Conservation (phyloP, 1,140 invertebrate genomes). For the Zaprionus taronus region DNA sequence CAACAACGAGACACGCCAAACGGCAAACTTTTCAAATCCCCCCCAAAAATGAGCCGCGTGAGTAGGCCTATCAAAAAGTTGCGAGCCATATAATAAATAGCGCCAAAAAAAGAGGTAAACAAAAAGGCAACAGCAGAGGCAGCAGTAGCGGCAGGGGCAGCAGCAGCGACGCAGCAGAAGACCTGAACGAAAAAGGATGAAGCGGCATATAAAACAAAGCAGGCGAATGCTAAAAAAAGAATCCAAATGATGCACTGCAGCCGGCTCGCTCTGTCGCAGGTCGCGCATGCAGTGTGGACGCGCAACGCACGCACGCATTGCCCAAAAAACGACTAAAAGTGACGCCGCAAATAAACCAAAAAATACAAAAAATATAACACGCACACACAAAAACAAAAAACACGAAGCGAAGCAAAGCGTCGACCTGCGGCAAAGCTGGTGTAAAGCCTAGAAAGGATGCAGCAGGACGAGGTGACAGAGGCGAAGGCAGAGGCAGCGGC, state of each 20-base stretch:
- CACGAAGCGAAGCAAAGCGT: slow-evolving; percentile 32
- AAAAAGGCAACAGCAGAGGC: slow-evolving; percentile 19
- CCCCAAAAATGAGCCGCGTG: slow-evolving; percentile 68
- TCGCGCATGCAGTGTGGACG: slow-evolving; percentile 19
- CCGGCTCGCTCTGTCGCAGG: slow-evolving; percentile 59
- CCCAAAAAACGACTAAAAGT: slow-evolving; percentile 46
- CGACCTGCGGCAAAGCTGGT: slow-evolving; percentile 37
- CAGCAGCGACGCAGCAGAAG: slow-evolving; percentile 9
- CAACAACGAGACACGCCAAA: slow-evolving; percentile 1
- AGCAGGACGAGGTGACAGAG: neutral
- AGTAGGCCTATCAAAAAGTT: slow-evolving; percentile 82
- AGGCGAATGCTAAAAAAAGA: slow-evolving; percentile 44
- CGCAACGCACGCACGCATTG: slow-evolving; percentile 46
- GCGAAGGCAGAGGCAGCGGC: neutral
- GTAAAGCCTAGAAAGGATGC: slow-evolving; percentile 39
- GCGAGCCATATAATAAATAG: slow-evolving; percentile 75
- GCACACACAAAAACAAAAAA: slow-evolving; percentile 37
- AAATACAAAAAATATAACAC: slow-evolving; percentile 19
- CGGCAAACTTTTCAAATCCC: slow-evolving; percentile 76
- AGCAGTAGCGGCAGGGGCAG: neutral
- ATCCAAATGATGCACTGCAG: slow-evolving; percentile 51
- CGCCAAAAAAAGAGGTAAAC: slow-evolving; percentile 47
- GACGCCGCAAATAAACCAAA: slow-evolving; percentile 25
- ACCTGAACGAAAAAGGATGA: slow-evolving; percentile 15
- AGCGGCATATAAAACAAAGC: slow-evolving; percentile 49